A percentile compares a stretch with the other conserved stretches of the same genome.
phyloP scores from a whole-genome alignment of 1,140 invertebrate species.

The Teleopsis dalmanni region DNA sequence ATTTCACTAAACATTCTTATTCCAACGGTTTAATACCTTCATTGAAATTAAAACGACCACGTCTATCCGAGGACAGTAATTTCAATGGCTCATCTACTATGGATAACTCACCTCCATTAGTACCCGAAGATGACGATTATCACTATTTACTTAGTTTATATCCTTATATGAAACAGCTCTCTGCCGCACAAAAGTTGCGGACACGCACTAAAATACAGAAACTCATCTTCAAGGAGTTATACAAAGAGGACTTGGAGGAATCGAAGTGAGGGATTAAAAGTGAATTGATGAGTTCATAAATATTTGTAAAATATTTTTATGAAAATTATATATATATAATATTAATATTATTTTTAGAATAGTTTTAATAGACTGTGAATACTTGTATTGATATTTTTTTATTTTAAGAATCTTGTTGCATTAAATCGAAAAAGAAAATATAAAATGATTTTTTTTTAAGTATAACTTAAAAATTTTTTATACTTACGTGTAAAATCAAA shows the following conservation, averaged over 20 bases:
- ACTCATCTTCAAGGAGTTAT: conserved; percentile 43
- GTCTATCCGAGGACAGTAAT: conserved; percentile 38
- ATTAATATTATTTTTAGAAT: too few relatives aligned
- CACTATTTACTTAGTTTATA: conserved; percentile 41
- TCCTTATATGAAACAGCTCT: conserved; percentile 42
- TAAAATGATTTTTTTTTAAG: too few relatives aligned
- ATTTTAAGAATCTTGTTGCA: too few relatives aligned
- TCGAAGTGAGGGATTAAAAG: conserved; percentile 40
- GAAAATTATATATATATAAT: too few relatives aligned
- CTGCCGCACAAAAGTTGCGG: conserved; percentile 37
- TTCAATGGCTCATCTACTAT: conserved; percentile 42
- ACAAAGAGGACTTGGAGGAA: conserved; percentile 42
- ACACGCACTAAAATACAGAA: conserved; percentile 44
- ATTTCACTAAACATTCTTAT: conserved; percentile 39
- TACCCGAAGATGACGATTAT: conserved; percentile 42
- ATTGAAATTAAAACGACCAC: conserved; percentile 34
- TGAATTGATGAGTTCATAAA: background rate
- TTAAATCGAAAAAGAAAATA: too few relatives aligned
- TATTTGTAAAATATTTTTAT: too few relatives aligned
- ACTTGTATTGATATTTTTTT: too few relatives aligned
- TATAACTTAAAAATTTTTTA: too few relatives aligned
- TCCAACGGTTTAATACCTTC: conserved; percentile 39
- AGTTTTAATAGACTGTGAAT: too few relatives aligned
- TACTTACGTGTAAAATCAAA: too few relatives aligned
- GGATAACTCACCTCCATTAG: conserved; percentile 22